Conservation (phyloP, 2,113 vertebrate species). For the Pogonocichla stellata region DNA sequence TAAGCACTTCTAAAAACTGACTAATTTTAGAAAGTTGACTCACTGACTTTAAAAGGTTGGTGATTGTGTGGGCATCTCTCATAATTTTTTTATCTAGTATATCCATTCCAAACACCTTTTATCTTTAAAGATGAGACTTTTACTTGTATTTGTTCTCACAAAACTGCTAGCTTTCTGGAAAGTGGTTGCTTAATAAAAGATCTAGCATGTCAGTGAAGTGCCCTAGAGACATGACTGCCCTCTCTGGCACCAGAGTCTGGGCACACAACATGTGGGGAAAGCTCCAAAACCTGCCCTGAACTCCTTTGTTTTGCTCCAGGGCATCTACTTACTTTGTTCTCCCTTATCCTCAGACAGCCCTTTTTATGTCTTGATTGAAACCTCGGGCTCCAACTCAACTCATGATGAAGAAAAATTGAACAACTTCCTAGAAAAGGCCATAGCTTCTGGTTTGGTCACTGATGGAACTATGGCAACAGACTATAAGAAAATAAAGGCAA, state of each 20-base stretch:
- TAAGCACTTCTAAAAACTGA: background rate
- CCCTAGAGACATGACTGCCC: background rate
- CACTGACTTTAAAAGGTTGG: background rate
- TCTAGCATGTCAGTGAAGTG: background rate
- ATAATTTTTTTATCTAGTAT: background rate
- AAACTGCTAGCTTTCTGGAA: background rate
- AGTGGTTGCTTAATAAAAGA: background rate
- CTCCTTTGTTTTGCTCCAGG: background rate
- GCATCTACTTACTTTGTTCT: background rate
- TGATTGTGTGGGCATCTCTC: background rate
- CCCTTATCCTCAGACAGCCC: slow-evolving; percentile 77
- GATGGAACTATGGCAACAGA: slow-evolving; percentile 90
- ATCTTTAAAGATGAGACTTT: background rate
- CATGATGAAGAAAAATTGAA: slow-evolving; percentile 90
- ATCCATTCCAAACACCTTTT: background rate
- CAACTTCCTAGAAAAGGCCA: slow-evolving; percentile 81
- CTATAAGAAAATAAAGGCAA: slow-evolving; percentile 85
- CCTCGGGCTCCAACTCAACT: slow-evolving; percentile 80
- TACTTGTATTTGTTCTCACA: background rate
- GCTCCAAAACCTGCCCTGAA: background rate
- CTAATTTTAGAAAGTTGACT: background rate
- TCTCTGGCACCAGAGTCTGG: background rate
- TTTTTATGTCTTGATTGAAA: slow-evolving; percentile 94
- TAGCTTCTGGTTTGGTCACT: slow-evolving; percentile 77
- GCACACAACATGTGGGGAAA: background rate